A percentile compares a stretch with the other conserved stretches of the same genome.
Conservation (phyloP, 1,140 invertebrate species). For the Drosophila ogumai region DNA sequence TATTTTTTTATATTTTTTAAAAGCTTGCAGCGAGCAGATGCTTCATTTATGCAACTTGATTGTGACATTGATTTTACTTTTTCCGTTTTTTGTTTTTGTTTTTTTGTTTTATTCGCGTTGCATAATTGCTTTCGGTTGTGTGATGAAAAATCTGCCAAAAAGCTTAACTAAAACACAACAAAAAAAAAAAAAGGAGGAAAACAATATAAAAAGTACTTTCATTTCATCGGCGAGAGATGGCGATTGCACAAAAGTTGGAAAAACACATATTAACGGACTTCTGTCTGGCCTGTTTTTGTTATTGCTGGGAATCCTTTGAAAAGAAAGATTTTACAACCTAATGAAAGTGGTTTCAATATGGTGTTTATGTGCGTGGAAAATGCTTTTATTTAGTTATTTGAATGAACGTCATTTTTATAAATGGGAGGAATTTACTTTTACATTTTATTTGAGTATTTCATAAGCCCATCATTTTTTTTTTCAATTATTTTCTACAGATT, state of each 20-base stretch:
- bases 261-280: slow-evolving; percentile 32
- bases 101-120: slow-evolving; percentile 17
- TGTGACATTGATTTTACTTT: slow-evolving; percentile 64
- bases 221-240: slow-evolving; percentile 13
- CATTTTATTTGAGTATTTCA: neutral
- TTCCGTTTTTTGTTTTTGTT: slow-evolving; percentile 5
- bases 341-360: slow-evolving; percentile 21
- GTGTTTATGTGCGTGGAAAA: slow-evolving; percentile 3
- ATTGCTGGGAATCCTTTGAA: slow-evolving; percentile 14
- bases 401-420: neutral
- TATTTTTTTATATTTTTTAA: slow-evolving; percentile 5
- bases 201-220: slow-evolving; percentile 15
- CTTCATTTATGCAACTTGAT: slow-evolving; percentile 68
- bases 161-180: slow-evolving; percentile 16
- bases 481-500: slow-evolving; percentile 2
- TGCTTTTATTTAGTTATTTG: slow-evolving; percentile 7
- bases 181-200: neutral
- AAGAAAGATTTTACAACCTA: slow-evolving; percentile 26
- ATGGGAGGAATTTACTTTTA: neutral
- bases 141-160: slow-evolving; percentile 38
- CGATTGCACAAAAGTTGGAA: slow-evolving; percentile 24
- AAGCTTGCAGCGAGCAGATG: slow-evolving; percentile 5
- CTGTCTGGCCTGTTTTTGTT: slow-evolving; percentile 8
- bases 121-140: slow-evolving; percentile 46
- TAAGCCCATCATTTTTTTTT: slow-evolving; percentile 1